These are phyloP conservation scores for Drosophila dunni DNA, from an alignment of 1,140 invertebrate genomes.

Conservation along the genomic window DNA sequence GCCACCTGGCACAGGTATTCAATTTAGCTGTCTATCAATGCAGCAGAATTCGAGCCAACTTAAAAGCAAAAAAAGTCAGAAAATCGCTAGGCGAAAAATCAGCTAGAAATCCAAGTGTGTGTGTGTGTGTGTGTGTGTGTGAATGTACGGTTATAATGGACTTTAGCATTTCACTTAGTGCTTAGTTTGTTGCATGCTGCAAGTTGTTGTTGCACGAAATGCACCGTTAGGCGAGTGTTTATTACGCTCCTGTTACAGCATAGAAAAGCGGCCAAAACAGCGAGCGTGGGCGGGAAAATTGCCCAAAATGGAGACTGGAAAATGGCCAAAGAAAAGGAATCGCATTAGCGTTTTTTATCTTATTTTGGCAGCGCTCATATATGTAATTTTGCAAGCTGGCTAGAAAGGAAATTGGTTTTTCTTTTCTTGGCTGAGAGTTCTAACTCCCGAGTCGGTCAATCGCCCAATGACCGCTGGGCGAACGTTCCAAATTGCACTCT, in stretches of 20 bases:
- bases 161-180: constrained; percentile 72
- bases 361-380: constrained; percentile 1
- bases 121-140: constrained; percentile 47
- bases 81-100: constrained; percentile 57
- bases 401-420: constrained; percentile 55
- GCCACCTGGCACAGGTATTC: constrained; percentile 46
- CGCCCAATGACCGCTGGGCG: constrained; percentile 56
- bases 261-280: constrained; percentile 63
- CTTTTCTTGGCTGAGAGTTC: constrained; percentile 33
- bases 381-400: constrained; percentile 61
- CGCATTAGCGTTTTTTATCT: no score
- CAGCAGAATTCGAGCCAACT: constrained; percentile 66
- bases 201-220: constrained; percentile 63
- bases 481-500: constrained; percentile 47
- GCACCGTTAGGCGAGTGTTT: constrained; percentile 76
- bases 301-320: no score
- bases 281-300: constrained; percentile 1
- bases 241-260: constrained; percentile 81
- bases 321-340: no score
- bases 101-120: constrained; percentile 20
- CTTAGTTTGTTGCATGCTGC: constrained; percentile 46
- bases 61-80: constrained; percentile 60
- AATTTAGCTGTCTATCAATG: constrained; percentile 49
- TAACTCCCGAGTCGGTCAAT: constrained; percentile 46
- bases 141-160: constrained; percentile 79